These are phyloP conservation scores for Contarinia nasturtii DNA, from an alignment of 1,140 invertebrate species.

Conservation along the genomic window DNA sequence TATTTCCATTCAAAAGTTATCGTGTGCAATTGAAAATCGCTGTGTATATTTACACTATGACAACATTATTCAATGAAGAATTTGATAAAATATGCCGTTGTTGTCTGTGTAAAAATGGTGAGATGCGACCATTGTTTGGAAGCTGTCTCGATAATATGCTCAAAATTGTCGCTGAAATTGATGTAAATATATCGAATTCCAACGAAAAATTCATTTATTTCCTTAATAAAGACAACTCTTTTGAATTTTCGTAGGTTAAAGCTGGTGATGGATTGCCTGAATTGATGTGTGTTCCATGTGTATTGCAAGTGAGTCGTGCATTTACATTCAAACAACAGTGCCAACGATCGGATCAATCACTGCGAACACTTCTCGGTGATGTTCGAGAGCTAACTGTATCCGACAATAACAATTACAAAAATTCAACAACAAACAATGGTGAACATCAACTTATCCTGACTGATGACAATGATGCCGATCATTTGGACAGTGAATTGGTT, in stretches of 20 bases:
- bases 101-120: slow-evolving; percentile 23
- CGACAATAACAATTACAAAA: background rate
- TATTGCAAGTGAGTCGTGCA: slow-evolving; percentile 26
- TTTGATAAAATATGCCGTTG: slow-evolving; percentile 23
- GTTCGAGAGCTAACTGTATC: background rate
- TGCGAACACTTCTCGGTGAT: slow-evolving; percentile 12
- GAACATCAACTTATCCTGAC: too few species aligned
- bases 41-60: background rate
- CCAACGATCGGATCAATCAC: slow-evolving; percentile 25
- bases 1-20: background rate
- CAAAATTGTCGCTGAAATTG: slow-evolving; percentile 19
- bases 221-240: too few species aligned
- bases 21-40: background rate
- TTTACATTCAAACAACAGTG: slow-evolving; percentile 29
- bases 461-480: too few species aligned
- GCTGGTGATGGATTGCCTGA: slow-evolving; percentile 26
- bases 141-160: slow-evolving; percentile 27
- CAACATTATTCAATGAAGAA: slow-evolving; percentile 4
- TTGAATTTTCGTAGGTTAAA: slow-evolving; percentile 19
- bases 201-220: background rate
- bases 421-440: too few species aligned
- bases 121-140: slow-evolving; percentile 25
- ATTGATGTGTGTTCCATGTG: slow-evolving; percentile 27
- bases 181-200: slow-evolving; percentile 20
- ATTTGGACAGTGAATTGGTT: too few species aligned